These are phyloP conservation scores for Huso huso DNA, from an alignment of 2,797 vertebrate genomes.

Conservation along the genomic window DNA sequence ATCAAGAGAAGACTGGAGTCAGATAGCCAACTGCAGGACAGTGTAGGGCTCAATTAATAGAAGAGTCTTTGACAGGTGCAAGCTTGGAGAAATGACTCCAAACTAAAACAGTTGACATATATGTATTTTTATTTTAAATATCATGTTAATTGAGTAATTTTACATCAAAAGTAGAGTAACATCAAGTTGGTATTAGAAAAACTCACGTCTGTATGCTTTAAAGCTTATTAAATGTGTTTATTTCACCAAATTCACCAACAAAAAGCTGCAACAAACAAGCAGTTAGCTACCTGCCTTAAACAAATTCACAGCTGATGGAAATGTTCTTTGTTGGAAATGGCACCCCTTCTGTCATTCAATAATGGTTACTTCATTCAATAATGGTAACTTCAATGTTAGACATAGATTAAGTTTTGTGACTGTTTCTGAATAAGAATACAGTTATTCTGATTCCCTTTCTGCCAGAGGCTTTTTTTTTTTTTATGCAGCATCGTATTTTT, in stretches of 20 bases:
- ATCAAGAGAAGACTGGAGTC: slow-evolving; percentile 67
- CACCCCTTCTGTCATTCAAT: too few relatives aligned
- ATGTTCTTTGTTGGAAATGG: too few relatives aligned
- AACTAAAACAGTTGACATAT: slow-evolving; percentile 56
- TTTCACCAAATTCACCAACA: slow-evolving; percentile 21
- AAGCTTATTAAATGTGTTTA: slow-evolving; percentile 20
- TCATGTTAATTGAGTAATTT: slow-evolving; percentile 55
- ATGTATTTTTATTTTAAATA: slow-evolving; percentile 45
- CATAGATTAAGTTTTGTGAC: too few relatives aligned
- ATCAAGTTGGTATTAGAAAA: slow-evolving; percentile 43
- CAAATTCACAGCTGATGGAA: slow-evolving; percentile 13
- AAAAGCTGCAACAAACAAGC: slow-evolving; percentile 23
- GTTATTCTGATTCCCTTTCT: too few relatives aligned
- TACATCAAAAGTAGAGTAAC: slow-evolving; percentile 44
- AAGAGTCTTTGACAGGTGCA: slow-evolving; percentile 57
- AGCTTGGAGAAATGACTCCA: slow-evolving; percentile 42
- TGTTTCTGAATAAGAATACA: too few relatives aligned
- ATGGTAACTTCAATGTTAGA: too few relatives aligned
- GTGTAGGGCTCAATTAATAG: slow-evolving; percentile 82
- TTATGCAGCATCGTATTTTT: too few relatives aligned
- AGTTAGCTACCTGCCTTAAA: slow-evolving; percentile 15
- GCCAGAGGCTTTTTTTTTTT: too few relatives aligned
- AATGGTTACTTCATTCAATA: too few relatives aligned
- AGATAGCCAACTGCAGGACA: slow-evolving; percentile 65
- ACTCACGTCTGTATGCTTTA: slow-evolving; percentile 26